phyloP scores from a whole-genome alignment of 2,888 invertebrate genomes.

The Conus canariensis region DNA sequence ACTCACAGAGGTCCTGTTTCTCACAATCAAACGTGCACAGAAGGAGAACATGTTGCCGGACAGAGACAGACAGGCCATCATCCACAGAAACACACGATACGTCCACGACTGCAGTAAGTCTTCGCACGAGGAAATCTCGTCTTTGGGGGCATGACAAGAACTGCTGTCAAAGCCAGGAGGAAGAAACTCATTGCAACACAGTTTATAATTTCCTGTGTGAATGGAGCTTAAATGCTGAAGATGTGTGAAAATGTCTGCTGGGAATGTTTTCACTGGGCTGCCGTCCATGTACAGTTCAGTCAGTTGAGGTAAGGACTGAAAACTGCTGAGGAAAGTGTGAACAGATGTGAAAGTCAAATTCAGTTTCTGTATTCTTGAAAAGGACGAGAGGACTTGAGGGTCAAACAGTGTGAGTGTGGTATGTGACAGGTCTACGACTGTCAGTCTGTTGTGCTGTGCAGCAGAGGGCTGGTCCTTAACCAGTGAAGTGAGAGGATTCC shows the following conservation, averaged over 20 bases:
- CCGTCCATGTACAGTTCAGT: neutral
- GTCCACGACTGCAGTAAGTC: no score
- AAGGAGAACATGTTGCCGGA: constrained; percentile 6
- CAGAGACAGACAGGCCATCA: neutral
- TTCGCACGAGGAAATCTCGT: no score
- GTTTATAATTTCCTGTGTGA: neutral
- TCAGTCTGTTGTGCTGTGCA: no score
- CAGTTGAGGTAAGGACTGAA: neutral
- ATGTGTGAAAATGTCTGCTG: neutral
- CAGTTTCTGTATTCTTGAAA: no score
- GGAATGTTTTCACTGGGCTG: neutral
- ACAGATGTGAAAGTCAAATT: no score
- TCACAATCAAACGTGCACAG: neutral
- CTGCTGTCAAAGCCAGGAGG: neutral
- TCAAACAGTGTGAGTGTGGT: no score
- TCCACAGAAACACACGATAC: no score
- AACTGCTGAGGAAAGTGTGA: neutral
- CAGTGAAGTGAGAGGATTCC: no score
- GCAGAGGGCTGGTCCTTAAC: no score
- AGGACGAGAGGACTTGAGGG: no score
- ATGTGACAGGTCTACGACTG: no score
- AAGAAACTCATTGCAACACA: neutral
- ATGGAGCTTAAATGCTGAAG: neutral
- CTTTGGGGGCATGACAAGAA: neutral
- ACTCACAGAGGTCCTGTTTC: neutral